A percentile compares a stretch with the other conserved stretches of the same genome.
These are phyloP conservation scores for Metallyticus violacea DNA, from an alignment of 2,888 invertebrate species.

Conservation along the genomic window DNA sequence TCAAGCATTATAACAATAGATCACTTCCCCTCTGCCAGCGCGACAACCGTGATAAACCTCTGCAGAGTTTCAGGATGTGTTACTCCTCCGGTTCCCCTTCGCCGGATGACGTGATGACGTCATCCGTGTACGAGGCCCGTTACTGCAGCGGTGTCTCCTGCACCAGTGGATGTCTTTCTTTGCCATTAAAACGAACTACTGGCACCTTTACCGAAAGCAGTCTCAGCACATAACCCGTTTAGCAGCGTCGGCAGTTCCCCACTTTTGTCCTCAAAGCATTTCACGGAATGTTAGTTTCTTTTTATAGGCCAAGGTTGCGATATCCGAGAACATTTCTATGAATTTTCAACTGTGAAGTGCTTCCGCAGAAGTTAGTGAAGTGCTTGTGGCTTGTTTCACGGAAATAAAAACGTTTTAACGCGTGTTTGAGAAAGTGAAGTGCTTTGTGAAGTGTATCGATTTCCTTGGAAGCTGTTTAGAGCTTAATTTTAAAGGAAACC, in stretches of 20 bases:
- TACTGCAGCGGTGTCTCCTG: neutral
- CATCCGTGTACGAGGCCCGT: neutral
- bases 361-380: no score
- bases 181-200: no score
- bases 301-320: neutral
- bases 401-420: neutral
- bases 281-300: neutral
- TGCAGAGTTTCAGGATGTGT: neutral
- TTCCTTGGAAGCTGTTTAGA: neutral
- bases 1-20: neutral
- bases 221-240: neutral
- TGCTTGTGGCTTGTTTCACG: no score
- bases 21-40: neutral
- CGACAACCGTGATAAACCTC: neutral
- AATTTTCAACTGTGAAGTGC: neutral
- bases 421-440: neutral
- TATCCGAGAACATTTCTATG: neutral
- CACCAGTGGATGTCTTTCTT: neutral
- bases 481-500: neutral
- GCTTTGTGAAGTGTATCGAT: no score
- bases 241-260: no score
- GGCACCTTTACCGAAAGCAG: neutral
- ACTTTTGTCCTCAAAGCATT: neutral
- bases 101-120: neutral
- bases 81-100: neutral